Base-by-base conservation (phyloP, 64 coral and sea anemone genomes). In the Catalaphyllia jardinei region DNA sequence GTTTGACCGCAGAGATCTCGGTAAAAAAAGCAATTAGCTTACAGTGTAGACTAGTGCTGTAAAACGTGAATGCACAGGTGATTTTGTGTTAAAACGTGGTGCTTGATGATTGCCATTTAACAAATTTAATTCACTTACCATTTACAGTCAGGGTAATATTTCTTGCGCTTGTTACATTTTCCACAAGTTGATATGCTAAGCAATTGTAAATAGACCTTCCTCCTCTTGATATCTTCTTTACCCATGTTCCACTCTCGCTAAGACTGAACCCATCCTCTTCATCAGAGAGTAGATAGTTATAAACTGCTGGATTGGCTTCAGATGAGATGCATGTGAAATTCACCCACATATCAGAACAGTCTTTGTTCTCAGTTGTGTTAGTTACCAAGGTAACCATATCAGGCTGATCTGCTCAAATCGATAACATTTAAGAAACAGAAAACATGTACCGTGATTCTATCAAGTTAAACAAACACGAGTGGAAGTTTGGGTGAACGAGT, bases 331-430 rank as follows among this genome's bases (percentile, higher is more conserved):
- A 78, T 0, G 76, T 78, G 42, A 78, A 78, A 54, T 78, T 78
- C 42, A 78, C 76, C 76, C 76, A 78, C 39, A 78, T 14, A 54
- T 78, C 39, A 52, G 39, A 52, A 20, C 76, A 78, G 49, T 52
- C 24, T 25, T 24, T 54, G 76, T 78, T 78, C 42, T 78, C 49
- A 52, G 76, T 78, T 78, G 76, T 54, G 76, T 78, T 78, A 24
- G 10, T 54, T n/a, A n/a, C 39, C 76, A 78, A 78, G 17, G 31
- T 25, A 24, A 78, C 76, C 50, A 8, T 78, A 78, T 78, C 76
- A n/a, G 76, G 76, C 42, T 78, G 24, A 52, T 52, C 76, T 78
- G 24, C 8, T 51, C 4, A n/a, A 77, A 77, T 8, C 4, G 30
- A 35, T 35, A 35, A 35, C 3, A 72, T 72, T n/a, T n/a, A n/a